These are phyloP conservation scores for Ariolimax columbianus DNA, from an alignment of 2,888 invertebrate genomes.

Conservation along the genomic window DNA sequence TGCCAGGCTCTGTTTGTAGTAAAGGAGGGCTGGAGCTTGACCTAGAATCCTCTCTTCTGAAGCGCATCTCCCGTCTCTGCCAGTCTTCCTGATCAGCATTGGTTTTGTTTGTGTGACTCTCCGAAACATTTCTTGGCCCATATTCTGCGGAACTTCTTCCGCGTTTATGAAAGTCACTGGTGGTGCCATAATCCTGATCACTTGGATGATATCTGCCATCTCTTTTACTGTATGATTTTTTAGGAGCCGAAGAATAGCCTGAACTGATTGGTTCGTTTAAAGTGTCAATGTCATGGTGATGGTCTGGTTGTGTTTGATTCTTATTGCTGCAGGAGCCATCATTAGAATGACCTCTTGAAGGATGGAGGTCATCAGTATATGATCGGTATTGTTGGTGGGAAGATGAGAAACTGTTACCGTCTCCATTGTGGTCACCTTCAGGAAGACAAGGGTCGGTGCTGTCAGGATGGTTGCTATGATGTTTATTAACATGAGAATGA, in stretches of 20 bases:
- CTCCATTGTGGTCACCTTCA: slow-evolving; percentile 11
- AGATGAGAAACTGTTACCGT: slow-evolving; percentile 36
- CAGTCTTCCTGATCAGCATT: slow-evolving; percentile 1
- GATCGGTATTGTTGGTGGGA: slow-evolving; percentile 20
- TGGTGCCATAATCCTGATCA: neutral
- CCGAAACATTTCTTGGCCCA: slow-evolving; percentile 1
- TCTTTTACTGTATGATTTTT: neutral
- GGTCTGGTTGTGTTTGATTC: neutral
- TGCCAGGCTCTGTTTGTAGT: slow-evolving; percentile 1
- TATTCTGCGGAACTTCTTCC: slow-evolving; percentile 6
- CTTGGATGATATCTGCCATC: neutral
- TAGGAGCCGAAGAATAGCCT: neutral
- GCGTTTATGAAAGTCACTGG: neutral
- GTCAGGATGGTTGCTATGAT: neutral
- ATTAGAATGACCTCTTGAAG: neutral
- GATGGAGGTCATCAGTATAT: slow-evolving; percentile 8
- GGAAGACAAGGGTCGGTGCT: slow-evolving; percentile 78
- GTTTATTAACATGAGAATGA: neutral
- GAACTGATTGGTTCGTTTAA: neutral
- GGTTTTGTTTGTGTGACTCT: neutral
- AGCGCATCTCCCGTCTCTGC: slow-evolving; percentile 20
- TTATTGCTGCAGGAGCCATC: slow-evolving; percentile 17
- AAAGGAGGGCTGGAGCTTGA: slow-evolving; percentile 47
- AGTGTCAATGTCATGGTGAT: neutral
- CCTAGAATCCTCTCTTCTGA: slow-evolving; percentile 40